phyloP scores from a whole-genome alignment of 1,140 invertebrate species.

The Agrypnia vestita region DNA sequence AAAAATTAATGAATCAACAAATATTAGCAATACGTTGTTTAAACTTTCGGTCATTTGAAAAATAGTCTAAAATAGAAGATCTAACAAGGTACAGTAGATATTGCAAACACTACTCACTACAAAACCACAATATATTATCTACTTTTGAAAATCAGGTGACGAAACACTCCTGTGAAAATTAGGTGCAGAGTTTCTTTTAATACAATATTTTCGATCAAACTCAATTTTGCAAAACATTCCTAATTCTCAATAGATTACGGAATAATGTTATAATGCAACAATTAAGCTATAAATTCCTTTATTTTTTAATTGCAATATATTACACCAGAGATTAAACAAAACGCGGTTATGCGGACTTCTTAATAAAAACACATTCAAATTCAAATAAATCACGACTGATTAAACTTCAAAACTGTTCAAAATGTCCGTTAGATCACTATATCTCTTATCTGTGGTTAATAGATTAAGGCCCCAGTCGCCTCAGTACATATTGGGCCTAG shows the following conservation, averaged over 20 bases:
- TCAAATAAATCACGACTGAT: too few species aligned
- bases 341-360: too few species aligned
- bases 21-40: neutral
- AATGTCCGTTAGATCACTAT: too few species aligned
- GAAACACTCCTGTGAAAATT: conserved; percentile 17
- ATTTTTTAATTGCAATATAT: too few species aligned
- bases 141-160: conserved; percentile 1
- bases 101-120: conserved; percentile 15
- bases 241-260: conserved; percentile 2
- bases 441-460: too few species aligned
- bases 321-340: too few species aligned
- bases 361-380: too few species aligned
- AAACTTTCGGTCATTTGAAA: conserved; percentile 12
- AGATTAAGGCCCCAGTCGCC: too few species aligned
- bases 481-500: too few species aligned
- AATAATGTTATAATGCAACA: conserved; percentile 25
- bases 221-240: neutral
- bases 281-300: neutral
- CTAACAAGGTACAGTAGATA: neutral
- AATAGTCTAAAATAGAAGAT: neutral
- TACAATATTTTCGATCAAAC: neutral
- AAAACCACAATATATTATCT: neutral
- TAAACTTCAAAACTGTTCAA: too few species aligned
- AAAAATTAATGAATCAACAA: neutral
- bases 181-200: neutral